Base-by-base conservation (phyloP, 2,888 invertebrate genomes). In the Lasioglossum villosulum region DNA sequence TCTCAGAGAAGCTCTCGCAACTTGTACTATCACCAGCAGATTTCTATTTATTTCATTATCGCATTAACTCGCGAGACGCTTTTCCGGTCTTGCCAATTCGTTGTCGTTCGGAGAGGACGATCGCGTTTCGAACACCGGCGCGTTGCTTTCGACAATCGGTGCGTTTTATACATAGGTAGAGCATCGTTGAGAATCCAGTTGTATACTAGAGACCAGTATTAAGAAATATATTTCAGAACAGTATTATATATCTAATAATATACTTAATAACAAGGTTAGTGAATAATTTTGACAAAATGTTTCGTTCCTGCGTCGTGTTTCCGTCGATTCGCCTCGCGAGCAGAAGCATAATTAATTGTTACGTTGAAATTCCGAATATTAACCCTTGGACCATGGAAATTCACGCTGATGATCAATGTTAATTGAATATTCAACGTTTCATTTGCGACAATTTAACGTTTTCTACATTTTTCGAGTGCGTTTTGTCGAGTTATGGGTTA, bases 151-250 rank as follows among this genome's bases (percentile, higher is more conserved):
- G 79, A 80, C 66, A 75, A 77, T 73, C 77, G 86, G 74, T 85
- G 77, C 80, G 39, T 85, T 77, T 56, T 45, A 45, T 16, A 45
- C 73, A 52, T 77, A 71, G 77, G 30, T 76, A 66, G 73, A 68
- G 59, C 48, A 59, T 81, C 71, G 56, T 86, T 45, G 75, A 75
- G n/a, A 75, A 78, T 80, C 78, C 73, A 83, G 86, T 74, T 90
- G 88, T 89, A 86, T 89, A 93, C 92, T 93, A 91, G 91, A 92
- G 89, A 94, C 90, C 94, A 94, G 94, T 94, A 94, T 94, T 94
- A 94, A 92, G 89, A 91, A 92, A 91, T 93, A 91, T 93, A 93
- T 90, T 93, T 92, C 89, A 89, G 88, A 93, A 91, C 93, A 93
- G 93, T 93, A 93, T 93, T 93, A 93, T 93, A 93, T 88, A 87